These are phyloP conservation scores for Nasalis larvatus DNA, from an alignment of 2,113 vertebrate genomes.

Conservation along the genomic window DNA sequence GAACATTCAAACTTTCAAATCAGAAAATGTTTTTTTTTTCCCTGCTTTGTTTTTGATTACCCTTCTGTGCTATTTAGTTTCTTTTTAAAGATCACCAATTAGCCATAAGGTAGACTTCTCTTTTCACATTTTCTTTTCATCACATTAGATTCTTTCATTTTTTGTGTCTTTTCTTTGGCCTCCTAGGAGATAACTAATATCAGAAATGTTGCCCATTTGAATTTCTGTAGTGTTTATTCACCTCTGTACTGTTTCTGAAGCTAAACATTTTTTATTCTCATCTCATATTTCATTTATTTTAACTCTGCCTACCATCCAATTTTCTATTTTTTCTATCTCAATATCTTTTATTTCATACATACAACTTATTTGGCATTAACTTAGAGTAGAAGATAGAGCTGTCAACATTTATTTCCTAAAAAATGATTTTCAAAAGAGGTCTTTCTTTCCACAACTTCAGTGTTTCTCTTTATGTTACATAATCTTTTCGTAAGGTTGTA, in stretches of 20 bases:
- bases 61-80: neutral
- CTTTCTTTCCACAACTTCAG: neutral
- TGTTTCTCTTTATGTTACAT: neutral
- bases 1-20: neutral
- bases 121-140: neutral
- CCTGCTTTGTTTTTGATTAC: neutral
- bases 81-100: neutral
- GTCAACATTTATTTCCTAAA: neutral
- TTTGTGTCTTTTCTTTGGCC: neutral
- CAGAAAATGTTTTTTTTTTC: neutral
- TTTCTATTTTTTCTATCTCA: neutral
- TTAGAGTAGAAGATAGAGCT: neutral
- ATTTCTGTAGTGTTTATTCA: neutral
- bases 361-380: neutral
- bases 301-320: neutral
- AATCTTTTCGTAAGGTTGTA: neutral
- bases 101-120: neutral
- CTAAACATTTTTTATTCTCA: neutral
- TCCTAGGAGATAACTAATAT: neutral
- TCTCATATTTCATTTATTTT: neutral
- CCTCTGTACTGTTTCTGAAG: neutral
- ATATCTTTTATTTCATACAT: neutral
- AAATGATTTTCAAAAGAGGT: neutral
- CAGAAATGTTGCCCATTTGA: neutral
- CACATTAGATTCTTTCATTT: neutral